Evolutionary conservation across 1,140 invertebrate genomes (phyloP).

Genomic region (Gryllus bimaculatus): DNA sequence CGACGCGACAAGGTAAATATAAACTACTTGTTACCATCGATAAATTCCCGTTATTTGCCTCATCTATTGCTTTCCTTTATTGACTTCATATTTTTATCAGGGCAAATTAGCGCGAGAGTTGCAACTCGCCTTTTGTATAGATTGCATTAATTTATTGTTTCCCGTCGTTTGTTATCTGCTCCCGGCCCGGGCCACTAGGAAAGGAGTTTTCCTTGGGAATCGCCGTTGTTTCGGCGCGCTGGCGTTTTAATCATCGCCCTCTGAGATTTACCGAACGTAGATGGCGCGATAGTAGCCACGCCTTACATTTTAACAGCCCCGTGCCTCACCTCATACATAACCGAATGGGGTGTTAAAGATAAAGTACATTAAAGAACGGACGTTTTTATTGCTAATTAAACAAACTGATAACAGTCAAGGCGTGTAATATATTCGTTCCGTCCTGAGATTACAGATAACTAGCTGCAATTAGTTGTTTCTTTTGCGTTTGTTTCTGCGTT

Average conservation of each 20-base stretch:
- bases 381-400: conserved; percentile 6
- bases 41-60: too few species aligned
- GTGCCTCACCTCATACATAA: background rate
- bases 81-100: too few species aligned
- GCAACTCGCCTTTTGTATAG: too few species aligned
- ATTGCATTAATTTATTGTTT: background rate
- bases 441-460: background rate
- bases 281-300: background rate
- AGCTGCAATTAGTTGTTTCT: background rate
- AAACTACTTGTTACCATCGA: too few species aligned
- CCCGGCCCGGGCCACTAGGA: too few species aligned
- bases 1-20: too few species aligned
- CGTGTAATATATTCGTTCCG: background rate
- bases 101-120: too few species aligned
- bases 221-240: background rate
- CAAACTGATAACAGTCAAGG: background rate
- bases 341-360: conserved; percentile 3
- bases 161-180: background rate
- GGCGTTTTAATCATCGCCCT: background rate
- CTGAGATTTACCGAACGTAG: background rate
- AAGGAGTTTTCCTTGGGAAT: background rate
- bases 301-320: background rate
- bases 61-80: too few species aligned
- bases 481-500: background rate
- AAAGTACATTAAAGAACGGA: background rate